Evolutionary conservation across 2,888 invertebrate species (phyloP), one percentile per base, ranked within the genome.

Genomic region (Drosophila merina): DNA sequence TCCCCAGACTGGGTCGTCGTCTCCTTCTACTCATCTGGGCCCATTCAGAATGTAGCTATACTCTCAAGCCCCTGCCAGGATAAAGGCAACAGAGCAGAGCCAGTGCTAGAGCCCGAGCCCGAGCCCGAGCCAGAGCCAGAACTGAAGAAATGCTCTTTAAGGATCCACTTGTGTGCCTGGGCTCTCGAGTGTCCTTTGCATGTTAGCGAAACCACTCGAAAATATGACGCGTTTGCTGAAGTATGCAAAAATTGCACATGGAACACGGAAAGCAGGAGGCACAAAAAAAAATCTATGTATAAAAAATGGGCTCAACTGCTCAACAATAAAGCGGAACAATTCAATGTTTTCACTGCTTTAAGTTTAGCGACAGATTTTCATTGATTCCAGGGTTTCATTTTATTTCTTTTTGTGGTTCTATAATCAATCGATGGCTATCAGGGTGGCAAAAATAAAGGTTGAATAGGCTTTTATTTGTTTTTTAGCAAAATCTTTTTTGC

Each of bases 141-240:
- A 57, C 58, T 57, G 78, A 83, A 83, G 84, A 89, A 89, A 89
- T 89, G 89, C 89, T 89, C 88, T 88, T 89, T 84, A 89, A 89
- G 89, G 88, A 89, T 89, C 88, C 87, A 86, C 87, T 88, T 89
- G 88, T 89, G 86, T 86, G 84, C 87, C 78, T 76, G 82, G 78
- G 79, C 75, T 88, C 75, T 89, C 77, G 88, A 89, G 89, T 85
- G 89, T 87, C 83, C 90, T 89, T 89, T 86, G 82, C 86, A 89
- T 89, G 90, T 90, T 90, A 89, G 88, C 88, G 88, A 90, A 90
- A 90, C 89, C 89, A 84, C 89, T 90, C 83, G 77, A 89, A 89
- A 90, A 89, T 89, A 89, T 90, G 89, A 89, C 89, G 89, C 90
- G 90, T 90, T 89, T 89, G 90, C 89, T 90, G 88, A 89, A 90